Evolutionary conservation across 2,113 vertebrate genomes (phyloP).

Genomic region (Pitta sordida): DNA sequence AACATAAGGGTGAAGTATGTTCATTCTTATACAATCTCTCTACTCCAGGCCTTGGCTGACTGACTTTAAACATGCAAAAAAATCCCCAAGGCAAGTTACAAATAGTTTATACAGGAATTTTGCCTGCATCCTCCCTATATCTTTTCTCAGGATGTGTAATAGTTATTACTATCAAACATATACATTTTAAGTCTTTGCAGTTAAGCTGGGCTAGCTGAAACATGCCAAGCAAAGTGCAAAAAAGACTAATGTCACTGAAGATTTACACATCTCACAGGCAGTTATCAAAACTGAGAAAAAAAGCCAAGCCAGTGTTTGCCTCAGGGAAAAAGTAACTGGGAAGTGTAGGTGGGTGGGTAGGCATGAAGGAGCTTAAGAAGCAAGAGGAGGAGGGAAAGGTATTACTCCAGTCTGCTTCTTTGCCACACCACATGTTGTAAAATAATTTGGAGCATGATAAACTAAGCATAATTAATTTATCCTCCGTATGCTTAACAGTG

Average conservation of each 20-base stretch:
- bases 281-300: neutral
- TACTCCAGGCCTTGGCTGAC: neutral
- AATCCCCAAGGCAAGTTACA: fast-evolving
- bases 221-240: neutral
- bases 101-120: neutral
- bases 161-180: neutral
- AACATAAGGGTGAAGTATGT: neutral
- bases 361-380: neutral
- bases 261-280: neutral
- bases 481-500: neutral
- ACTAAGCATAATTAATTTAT: neutral
- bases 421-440: neutral
- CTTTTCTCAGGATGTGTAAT: neutral
- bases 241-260: neutral
- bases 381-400: neutral
- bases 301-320: neutral
- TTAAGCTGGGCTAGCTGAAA: neutral
- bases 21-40: neutral
- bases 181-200: neutral
- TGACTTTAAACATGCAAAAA: neutral
- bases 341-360: fast-evolving
- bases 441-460: neutral
- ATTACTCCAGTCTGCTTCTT: neutral
- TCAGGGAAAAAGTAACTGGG: neutral
- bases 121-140: neutral